These are phyloP conservation scores for Lontra canadensis DNA, from an alignment of 2,113 vertebrate species.

Conservation along the genomic window DNA sequence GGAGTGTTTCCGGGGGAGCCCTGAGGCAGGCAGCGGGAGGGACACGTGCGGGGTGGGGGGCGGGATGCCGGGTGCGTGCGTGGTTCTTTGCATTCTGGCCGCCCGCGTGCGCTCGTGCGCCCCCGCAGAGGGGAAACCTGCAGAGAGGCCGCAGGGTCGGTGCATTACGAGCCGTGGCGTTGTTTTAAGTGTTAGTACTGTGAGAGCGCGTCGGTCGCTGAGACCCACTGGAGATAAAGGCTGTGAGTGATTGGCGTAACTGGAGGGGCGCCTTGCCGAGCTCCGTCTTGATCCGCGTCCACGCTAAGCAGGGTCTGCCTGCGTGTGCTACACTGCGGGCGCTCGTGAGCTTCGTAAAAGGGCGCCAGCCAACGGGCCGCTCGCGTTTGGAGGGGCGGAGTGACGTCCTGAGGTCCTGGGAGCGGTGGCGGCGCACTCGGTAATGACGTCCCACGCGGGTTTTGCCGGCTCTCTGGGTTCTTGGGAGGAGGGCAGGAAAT, in stretches of 20 bases:
- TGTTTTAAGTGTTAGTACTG: background rate
- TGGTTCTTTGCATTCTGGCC: rapidly evolving
- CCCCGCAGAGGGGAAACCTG: background rate
- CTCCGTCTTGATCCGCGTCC: background rate
- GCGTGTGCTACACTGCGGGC: background rate
- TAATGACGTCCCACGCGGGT: background rate
- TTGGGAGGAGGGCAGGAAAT: background rate
- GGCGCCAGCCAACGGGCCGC: background rate
- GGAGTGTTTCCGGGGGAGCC: background rate
- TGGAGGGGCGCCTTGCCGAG: background rate
- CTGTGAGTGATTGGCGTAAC: background rate
- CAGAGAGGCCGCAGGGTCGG: background rate
- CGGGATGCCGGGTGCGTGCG: background rate
- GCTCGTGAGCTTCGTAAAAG: background rate
- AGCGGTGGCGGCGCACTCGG: background rate
- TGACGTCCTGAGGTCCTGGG: background rate
- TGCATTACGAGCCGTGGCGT: background rate
- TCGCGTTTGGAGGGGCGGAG: background rate
- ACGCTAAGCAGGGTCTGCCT: background rate
- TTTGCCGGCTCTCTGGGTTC: background rate
- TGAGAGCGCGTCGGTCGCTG: background rate
- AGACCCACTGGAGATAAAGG: rapidly evolving
- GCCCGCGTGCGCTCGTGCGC: rapidly evolving
- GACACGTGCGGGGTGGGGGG: background rate
- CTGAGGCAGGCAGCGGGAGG: background rate